Conservation (phyloP, 2,113 vertebrate species). For the Dascyllus trimaculatus region DNA sequence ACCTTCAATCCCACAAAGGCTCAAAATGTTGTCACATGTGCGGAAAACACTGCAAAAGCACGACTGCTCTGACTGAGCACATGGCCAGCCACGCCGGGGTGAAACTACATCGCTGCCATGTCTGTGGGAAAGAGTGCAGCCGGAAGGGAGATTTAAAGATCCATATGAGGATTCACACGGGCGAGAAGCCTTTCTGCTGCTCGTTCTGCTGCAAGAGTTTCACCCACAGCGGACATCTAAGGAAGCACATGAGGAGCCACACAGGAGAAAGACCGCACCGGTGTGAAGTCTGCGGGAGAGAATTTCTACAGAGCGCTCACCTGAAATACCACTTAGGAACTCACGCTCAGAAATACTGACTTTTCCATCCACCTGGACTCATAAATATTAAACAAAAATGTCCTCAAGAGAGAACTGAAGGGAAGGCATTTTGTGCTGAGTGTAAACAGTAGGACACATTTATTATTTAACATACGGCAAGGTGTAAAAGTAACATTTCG, state of each 20-base stretch:
- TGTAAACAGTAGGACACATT: no score
- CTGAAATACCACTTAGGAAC: slow-evolving; percentile 71
- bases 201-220: slow-evolving; percentile 67
- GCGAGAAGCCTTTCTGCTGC: slow-evolving; percentile 76
- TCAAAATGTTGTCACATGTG: slow-evolving; percentile 64
- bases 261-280: slow-evolving; percentile 69
- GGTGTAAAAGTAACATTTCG: no score
- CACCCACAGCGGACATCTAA: slow-evolving; percentile 75
- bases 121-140: slow-evolving; percentile 73
- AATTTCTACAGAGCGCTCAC: slow-evolving; percentile 67
- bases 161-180: slow-evolving; percentile 77
- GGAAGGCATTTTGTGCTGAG: no score
- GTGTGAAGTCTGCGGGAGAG: slow-evolving; percentile 65
- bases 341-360: slow-evolving; percentile 54
- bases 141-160: slow-evolving; percentile 75
- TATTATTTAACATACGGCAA: no score
- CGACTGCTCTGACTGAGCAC: slow-evolving; percentile 54
- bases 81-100: slow-evolving; percentile 65
- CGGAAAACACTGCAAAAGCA: slow-evolving; percentile 57
- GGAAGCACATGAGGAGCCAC: slow-evolving; percentile 73
- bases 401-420: no score
- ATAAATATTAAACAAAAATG: background rate
- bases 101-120: slow-evolving; percentile 71
- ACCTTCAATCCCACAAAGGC: slow-evolving; percentile 56
- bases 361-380: background rate